A percentile compares a stretch with the other conserved stretches of the same genome.
These are phyloP conservation scores for Eupithecia inturbata DNA, from an alignment of 2,888 invertebrate species.

Conservation along the genomic window DNA sequence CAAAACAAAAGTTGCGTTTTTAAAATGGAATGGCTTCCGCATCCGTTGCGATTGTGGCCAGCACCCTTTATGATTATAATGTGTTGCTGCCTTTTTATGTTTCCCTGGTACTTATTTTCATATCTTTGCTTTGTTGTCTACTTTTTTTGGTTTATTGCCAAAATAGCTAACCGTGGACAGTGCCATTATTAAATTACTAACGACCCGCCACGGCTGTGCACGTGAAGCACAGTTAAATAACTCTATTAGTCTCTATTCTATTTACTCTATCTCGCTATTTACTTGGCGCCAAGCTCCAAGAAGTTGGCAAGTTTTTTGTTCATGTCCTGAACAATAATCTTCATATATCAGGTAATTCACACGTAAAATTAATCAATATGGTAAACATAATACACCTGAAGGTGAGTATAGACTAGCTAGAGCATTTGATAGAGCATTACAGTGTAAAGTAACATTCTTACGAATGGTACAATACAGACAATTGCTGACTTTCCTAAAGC, in stretches of 20 bases:
- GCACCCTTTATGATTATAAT: constrained; percentile 38
- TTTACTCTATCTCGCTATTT: too few relatives aligned
- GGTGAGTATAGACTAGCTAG: too few relatives aligned
- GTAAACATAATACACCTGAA: too few relatives aligned
- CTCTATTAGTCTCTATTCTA: background rate
- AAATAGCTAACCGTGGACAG: background rate
- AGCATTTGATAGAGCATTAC: too few relatives aligned
- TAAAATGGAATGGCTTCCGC: constrained; percentile 21
- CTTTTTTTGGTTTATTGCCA: background rate
- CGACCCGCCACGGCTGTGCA: background rate
- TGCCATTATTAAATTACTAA: background rate
- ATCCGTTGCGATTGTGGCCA: constrained; percentile 29
- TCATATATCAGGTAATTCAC: too few relatives aligned
- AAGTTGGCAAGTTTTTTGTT: too few relatives aligned
- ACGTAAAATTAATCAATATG: too few relatives aligned
- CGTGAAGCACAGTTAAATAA: background rate
- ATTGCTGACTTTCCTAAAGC: too few relatives aligned
- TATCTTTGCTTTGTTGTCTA: constrained; percentile 18
- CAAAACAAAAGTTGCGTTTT: constrained; percentile 19
- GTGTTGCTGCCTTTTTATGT: constrained; percentile 35
- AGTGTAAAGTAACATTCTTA: too few relatives aligned
- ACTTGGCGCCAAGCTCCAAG: too few relatives aligned
- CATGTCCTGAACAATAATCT: too few relatives aligned
- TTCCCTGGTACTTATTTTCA: constrained; percentile 31
- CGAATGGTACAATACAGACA: too few relatives aligned